Evolutionary conservation across 30 jellyfish, hydroid and myxozoan genomes (phyloP), one percentile per base, ranked within the genome.

Genomic region (Nemopilema nomurai): DNA sequence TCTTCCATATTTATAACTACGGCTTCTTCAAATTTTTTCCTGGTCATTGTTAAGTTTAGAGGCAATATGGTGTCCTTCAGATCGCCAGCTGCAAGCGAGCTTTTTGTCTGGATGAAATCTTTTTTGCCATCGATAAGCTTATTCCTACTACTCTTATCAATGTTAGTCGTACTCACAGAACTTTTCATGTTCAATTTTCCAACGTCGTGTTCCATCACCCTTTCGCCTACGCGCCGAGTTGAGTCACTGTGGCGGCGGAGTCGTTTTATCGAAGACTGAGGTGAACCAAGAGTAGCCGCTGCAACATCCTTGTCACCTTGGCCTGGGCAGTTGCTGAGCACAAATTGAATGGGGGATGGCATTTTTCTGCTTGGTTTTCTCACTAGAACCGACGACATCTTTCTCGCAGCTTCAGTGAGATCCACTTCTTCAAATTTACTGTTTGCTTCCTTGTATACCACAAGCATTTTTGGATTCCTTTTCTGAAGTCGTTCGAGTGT

Each of bases 361-460:
- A n/a, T 25, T 49, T 68, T 75, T 64, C 66, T 30, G 28, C 78
- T 30, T 29, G 32, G 27, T 8, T 74, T 65, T 16, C 16, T 18
- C 76, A 9, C 41, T 21, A 7, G 24, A 18, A 51, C 25, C 51
- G 67, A 29, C 26, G 74, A 4, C 17, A 73, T 73, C 21, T 76
- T 74, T 49, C 67, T 78, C 27, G 85, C 66, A 51, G 32, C 51
- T 13, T 49, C 63, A 18, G 77, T 85, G 25, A 91, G 76, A 7
- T 53, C 62, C n/a, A 64, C 68, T 62, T 83, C 95, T 53, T 52
- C 90, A 31, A 93, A 88, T 0, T 33, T 27, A 1, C 57, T 62
- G 25, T 28, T 67, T 41, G 79, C 31, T 68, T 93, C 98, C 51
- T 88, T 76, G 65, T 83, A 93, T 27, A 84, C 62, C 16, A 64